These are phyloP conservation scores for Asarcornis scutulata DNA, from an alignment of 2,113 vertebrate species.

Conservation along the genomic window DNA sequence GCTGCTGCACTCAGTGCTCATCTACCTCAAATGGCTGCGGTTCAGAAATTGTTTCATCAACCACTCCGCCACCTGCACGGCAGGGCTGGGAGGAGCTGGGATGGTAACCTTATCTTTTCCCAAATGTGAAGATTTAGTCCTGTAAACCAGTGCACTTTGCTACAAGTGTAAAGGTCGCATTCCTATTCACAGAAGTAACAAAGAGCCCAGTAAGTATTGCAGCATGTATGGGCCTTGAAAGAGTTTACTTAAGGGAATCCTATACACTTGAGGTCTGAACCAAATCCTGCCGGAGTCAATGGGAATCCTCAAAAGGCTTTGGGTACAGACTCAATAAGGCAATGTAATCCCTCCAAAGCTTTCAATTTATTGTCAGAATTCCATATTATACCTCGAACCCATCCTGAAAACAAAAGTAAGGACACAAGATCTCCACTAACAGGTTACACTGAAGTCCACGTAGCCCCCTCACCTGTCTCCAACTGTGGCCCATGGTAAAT, in stretches of 20 bases:
- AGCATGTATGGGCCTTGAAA: conserved; percentile 15
- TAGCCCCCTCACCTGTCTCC: not conserved
- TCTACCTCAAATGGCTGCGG: not conserved
- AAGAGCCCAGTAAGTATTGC: conserved; percentile 24
- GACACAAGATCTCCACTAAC: not conserved
- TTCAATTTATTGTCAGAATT: not conserved
- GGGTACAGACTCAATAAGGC: conserved; percentile 38
- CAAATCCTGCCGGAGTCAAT: conserved; percentile 54
- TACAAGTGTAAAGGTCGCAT: conserved; percentile 54
- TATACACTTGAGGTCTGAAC: conserved; percentile 33
- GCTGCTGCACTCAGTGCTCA: not conserved
- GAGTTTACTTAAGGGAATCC: conserved; percentile 44
- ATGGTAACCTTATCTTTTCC: conserved; percentile 44
- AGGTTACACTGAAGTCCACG: not conserved
- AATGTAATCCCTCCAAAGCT: conserved; percentile 48
- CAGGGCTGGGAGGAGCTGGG: not conserved
- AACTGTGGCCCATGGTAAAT: not conserved
- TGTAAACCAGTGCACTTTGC: conserved; percentile 2
- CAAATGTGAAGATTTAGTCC: not conserved
- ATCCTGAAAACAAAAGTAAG: not conserved
- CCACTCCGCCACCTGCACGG: conserved; percentile 19
- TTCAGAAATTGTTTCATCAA: not conserved
- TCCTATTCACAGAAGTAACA: conserved; percentile 51
- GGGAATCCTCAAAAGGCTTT: conserved; percentile 19
- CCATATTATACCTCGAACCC: not conserved